A percentile compares a stretch with the other conserved stretches of the same genome.
Conservation (phyloP, 2,797 vertebrate genomes). For the Tauraco hartlaubi region DNA sequence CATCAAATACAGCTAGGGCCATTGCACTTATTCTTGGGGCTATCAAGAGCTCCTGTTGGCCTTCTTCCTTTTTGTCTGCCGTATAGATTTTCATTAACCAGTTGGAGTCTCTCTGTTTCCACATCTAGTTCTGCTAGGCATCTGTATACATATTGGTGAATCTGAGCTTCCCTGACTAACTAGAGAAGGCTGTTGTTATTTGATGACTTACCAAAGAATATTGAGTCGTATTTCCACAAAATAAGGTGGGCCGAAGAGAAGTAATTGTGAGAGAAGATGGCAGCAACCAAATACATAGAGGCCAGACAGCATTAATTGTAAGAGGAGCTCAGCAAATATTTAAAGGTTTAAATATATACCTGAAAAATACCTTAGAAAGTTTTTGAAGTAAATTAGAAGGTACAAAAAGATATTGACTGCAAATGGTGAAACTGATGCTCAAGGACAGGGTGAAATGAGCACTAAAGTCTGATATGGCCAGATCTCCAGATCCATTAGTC, state of each 20-base stretch:
- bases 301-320: background rate
- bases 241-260: background rate
- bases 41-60: background rate
- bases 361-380: background rate
- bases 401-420: background rate
- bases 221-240: slow-evolving; percentile 18
- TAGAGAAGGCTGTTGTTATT: slow-evolving; percentile 48
- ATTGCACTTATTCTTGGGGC: slow-evolving; percentile 17
- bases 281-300: background rate
- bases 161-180: slow-evolving; percentile 42
- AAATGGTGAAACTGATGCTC: background rate
- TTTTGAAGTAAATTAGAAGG: background rate
- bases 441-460: background rate
- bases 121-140: background rate
- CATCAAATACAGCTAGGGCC: slow-evolving; percentile 20
- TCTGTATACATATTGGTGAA: background rate
- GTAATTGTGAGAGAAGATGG: background rate
- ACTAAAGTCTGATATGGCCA: background rate
- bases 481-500: background rate
- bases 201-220: slow-evolving; percentile 35
- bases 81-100: background rate
- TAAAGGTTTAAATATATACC: background rate
- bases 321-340: background rate
- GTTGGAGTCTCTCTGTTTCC: background rate
- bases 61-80: background rate